phyloP scores from a whole-genome alignment of 2,888 invertebrate species.

The Drosophila quinaria region DNA sequence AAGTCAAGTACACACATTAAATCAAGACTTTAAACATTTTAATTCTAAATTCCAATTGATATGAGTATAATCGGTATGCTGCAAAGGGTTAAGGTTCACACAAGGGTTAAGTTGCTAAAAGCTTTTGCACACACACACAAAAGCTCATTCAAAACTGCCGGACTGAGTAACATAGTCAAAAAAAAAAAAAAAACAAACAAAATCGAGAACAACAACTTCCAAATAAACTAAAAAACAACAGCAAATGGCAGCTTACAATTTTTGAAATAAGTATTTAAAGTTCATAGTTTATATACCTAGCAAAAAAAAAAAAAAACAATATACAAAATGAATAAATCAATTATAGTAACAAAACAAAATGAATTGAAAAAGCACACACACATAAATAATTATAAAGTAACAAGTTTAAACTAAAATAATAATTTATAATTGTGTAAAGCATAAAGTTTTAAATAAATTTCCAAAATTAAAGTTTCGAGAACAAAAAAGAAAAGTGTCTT shows the following conservation, averaged over 20 bases:
- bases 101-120: conserved; percentile 28
- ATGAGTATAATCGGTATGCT: too few species aligned
- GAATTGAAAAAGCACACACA: conserved; percentile 39
- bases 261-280: conserved; percentile 58
- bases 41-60: too few species aligned
- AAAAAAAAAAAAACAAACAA: conserved; percentile 20
- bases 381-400: conserved; percentile 17
- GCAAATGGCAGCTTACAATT: conserved; percentile 54
- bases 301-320: conserved; percentile 28
- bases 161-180: conserved; percentile 61
- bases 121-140: conserved; percentile 21
- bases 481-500: conserved; percentile 23
- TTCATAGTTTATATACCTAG: conserved; percentile 62
- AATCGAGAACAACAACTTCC: conserved; percentile 7
- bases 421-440: conserved; percentile 52
- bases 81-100: too few species aligned
- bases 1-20: too few species aligned
- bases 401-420: conserved; percentile 5
- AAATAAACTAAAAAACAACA: conserved; percentile 24
- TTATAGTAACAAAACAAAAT: conserved; percentile 24
- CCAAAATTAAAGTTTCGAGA: conserved; percentile 30
- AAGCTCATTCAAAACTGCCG: conserved; percentile 55
- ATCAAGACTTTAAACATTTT: too few species aligned
- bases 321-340: conserved; percentile 30
- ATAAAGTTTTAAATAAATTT: conserved; percentile 59